phyloP scores from a whole-genome alignment of 2,113 vertebrate genomes.

The Pachypanchax playfairii region DNA sequence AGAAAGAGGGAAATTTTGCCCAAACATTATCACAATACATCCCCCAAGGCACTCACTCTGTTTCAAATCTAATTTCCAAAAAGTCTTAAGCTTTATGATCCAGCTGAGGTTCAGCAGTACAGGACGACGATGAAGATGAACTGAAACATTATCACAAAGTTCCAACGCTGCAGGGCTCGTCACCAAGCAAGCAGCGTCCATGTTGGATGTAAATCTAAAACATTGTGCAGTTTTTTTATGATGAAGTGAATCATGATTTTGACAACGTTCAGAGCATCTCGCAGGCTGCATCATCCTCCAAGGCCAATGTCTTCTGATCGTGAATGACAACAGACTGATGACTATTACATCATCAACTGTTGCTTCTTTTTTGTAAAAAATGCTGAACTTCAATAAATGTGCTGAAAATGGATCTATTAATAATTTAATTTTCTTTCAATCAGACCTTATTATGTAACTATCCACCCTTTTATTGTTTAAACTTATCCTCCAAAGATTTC shows the following conservation, averaged over 20 bases:
- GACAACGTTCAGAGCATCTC: conserved; percentile 53
- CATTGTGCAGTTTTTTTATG: conserved; percentile 25
- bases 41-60: conserved; percentile 61
- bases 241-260: conserved; percentile 64
- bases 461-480: too few species aligned
- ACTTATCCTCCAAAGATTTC: too few species aligned
- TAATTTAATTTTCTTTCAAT: too few species aligned
- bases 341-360: conserved; percentile 24
- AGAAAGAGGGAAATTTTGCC: conserved; percentile 17
- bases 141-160: conserved; percentile 74
- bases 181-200: conserved; percentile 33
- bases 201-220: conserved; percentile 52
- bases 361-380: conserved; percentile 35
- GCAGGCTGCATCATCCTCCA: conserved; percentile 35
- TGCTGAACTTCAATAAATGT: background rate
- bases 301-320: conserved; percentile 21
- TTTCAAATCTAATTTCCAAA: conserved; percentile 75
- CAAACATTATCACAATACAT: conserved; percentile 39
- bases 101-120: conserved; percentile 69
- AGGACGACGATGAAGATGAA: conserved; percentile 64
- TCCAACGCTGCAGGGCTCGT: conserved; percentile 47
- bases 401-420: too few species aligned
- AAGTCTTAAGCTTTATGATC: conserved; percentile 75
- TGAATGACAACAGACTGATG: conserved; percentile 53
- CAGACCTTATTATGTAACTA: too few species aligned